Percentiles rank a stretch among this genome's conserved stretches.
phyloP scores from a whole-genome alignment of 2,113 vertebrate genomes.

The Fregata magnificens region DNA sequence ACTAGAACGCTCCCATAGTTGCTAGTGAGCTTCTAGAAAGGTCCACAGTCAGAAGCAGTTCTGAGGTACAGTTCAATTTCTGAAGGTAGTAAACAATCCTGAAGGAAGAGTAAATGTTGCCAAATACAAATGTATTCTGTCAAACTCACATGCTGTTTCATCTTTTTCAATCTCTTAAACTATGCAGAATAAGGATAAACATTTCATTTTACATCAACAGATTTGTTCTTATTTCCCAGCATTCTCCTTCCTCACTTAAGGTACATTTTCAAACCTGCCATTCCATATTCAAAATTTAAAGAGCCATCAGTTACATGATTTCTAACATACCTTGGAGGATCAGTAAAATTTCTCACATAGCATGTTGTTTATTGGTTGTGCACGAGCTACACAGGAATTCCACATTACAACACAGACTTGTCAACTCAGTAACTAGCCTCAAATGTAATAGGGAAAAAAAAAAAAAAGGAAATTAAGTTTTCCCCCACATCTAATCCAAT shows the following conservation, averaged over 20 bases:
- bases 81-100: not conserved
- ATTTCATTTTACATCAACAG: not conserved
- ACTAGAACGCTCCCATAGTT: not conserved
- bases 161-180: not conserved
- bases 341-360: not conserved
- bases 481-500: not conserved
- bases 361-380: not conserved
- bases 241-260: not conserved
- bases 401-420: not conserved
- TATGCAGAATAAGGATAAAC: not conserved
- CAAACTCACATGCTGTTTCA: not conserved
- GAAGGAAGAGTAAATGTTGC: not conserved
- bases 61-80: not conserved
- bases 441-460: rapidly evolving
- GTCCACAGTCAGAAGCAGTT: not conserved
- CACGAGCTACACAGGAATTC: not conserved
- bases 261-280: not conserved
- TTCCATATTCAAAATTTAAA: not conserved
- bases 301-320: not conserved
- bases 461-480: not conserved
- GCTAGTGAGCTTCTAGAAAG: not conserved
- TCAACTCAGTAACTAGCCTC: not conserved
- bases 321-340: not conserved
- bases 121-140: not conserved
- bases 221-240: not conserved